Percentiles rank a stretch among this genome's conserved stretches.
Conservation (phyloP, 2,113 vertebrate species). For the Alethe diademata region DNA sequence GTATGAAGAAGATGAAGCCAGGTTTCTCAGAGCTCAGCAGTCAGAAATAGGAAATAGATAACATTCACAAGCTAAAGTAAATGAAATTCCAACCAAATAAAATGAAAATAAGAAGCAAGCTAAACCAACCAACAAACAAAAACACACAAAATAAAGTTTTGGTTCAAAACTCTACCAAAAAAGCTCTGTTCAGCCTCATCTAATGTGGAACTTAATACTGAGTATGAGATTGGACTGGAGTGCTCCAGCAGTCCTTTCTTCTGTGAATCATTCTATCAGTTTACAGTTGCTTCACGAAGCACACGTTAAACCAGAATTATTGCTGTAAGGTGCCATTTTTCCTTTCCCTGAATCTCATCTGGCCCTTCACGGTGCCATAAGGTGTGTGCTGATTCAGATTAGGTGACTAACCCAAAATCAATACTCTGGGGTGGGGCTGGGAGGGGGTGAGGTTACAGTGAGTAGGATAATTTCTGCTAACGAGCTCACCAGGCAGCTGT, state of each 20-base stretch:
- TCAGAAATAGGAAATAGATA: not conserved
- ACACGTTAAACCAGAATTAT: not conserved
- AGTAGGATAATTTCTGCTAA: not conserved
- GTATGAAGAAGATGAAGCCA: not conserved
- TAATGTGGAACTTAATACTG: not conserved
- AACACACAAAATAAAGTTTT: not conserved
- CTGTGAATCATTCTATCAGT: not conserved
- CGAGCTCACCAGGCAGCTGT: not conserved
- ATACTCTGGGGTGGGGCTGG: fast-evolving
- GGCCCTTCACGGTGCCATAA: not conserved
- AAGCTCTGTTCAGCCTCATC: not conserved
- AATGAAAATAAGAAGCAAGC: not conserved
- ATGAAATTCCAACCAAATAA: not conserved
- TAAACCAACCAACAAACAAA: not conserved
- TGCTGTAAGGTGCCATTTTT: not conserved
- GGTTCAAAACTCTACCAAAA: not conserved
- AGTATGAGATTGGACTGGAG: not conserved
- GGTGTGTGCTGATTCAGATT: fast-evolving
- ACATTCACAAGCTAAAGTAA: not conserved
- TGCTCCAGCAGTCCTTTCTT: not conserved
- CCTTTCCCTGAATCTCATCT: not conserved
- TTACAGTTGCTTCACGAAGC: not conserved
- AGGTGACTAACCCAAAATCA: not conserved
- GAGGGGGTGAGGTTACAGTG: not conserved
- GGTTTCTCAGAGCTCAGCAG: not conserved